Percentiles rank a stretch among this genome's conserved stretches.
Evolutionary conservation across 2,113 vertebrate species (phyloP).

Genomic region (Mormyrus lacerda): DNA sequence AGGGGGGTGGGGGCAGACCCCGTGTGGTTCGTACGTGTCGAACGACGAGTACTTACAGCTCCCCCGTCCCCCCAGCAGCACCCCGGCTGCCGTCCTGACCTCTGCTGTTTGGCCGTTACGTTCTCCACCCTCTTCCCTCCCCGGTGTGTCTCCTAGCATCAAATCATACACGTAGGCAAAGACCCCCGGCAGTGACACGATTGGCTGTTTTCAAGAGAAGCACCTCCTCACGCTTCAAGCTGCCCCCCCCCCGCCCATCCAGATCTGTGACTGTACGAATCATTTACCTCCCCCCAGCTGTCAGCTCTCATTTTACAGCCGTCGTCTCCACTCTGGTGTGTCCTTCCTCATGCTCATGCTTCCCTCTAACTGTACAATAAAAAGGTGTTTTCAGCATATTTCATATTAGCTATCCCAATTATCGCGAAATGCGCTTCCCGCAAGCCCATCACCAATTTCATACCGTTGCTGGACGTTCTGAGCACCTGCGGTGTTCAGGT

Average conservation of each 20-base stretch:
- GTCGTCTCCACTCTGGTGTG: background rate
- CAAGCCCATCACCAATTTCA: background rate
- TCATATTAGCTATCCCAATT: background rate
- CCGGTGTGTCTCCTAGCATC: background rate
- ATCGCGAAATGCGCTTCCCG: background rate
- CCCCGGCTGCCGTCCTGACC: background rate
- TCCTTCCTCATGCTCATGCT: background rate
- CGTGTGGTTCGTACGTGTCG: background rate
- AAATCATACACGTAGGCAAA: background rate
- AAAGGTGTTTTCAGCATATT: background rate
- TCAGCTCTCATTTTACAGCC: background rate
- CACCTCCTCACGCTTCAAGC: background rate
- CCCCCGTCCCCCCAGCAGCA: background rate
- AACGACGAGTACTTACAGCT: background rate
- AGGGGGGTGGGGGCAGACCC: background rate
- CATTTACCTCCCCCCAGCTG: background rate
- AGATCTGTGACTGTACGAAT: background rate
- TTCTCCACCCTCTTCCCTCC: background rate
- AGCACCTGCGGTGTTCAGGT: background rate
- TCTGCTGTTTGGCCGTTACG: background rate
- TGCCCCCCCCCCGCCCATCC: background rate
- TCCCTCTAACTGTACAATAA: background rate
- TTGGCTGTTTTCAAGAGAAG: background rate
- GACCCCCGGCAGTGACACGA: background rate
- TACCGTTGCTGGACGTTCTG: background rate